Percentiles rank a stretch among this genome's conserved stretches.
phyloP scores from a whole-genome alignment of 2,113 vertebrate genomes.

The Tursiops truncatus region DNA sequence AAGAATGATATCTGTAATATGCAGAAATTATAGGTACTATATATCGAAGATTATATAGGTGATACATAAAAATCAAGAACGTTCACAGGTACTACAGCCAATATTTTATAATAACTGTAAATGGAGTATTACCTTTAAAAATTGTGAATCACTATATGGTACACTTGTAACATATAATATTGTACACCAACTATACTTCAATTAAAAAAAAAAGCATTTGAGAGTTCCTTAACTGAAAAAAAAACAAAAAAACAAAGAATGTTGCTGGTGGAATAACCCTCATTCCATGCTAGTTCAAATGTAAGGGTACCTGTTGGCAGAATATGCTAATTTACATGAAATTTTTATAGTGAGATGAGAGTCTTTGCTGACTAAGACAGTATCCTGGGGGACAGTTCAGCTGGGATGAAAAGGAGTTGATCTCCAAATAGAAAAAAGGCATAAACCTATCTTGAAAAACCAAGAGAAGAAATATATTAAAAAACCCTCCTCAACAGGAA shows the following conservation, averaged over 20 bases:
- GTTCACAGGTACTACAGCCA: background rate
- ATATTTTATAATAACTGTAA: background rate
- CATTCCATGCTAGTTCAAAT: background rate
- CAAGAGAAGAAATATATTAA: background rate
- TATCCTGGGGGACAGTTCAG: background rate
- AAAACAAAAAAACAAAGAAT: background rate
- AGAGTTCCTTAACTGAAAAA: background rate
- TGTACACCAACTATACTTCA: background rate
- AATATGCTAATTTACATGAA: background rate
- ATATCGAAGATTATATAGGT: background rate
- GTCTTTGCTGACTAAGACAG: background rate
- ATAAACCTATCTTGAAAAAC: slow-evolving; percentile 3
- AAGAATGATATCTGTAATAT: background rate
- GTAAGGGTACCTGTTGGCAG: background rate
- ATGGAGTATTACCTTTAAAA: background rate
- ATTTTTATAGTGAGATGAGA: background rate
- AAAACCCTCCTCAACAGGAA: background rate
- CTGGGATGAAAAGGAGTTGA: background rate
- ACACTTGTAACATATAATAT: background rate
- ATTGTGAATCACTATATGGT: background rate
- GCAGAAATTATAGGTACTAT: background rate
- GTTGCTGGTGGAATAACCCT: background rate
- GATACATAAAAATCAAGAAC: background rate
- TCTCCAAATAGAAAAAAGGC: background rate
- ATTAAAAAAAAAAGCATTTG: background rate